Percentiles rank a stretch among this genome's conserved stretches.
These are phyloP conservation scores for Pardalotus punctatus DNA, from an alignment of 2,113 vertebrate genomes.

Conservation along the genomic window DNA sequence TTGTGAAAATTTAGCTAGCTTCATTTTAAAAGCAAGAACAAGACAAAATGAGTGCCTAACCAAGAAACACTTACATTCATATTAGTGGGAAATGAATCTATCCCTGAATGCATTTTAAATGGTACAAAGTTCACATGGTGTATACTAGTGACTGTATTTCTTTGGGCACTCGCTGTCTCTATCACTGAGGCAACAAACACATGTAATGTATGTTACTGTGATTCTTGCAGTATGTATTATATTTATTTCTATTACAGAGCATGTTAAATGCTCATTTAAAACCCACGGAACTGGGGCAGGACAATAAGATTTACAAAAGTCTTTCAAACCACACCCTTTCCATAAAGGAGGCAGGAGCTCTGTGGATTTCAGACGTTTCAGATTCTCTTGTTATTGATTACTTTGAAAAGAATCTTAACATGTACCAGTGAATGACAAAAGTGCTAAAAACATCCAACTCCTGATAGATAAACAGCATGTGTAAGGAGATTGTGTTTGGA, in stretches of 20 bases:
- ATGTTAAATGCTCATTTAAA: not conserved
- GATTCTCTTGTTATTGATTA: not conserved
- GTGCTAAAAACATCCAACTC: not conserved
- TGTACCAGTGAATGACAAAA: not conserved
- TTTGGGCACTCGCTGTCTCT: not conserved
- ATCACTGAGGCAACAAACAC: not conserved
- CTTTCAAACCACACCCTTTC: not conserved
- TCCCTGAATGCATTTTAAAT: not conserved
- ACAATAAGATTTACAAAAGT: not conserved
- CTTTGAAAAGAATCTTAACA: not conserved
- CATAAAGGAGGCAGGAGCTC: not conserved
- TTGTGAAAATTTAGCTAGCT: not conserved
- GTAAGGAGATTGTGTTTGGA: not conserved
- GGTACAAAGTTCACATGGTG: not conserved
- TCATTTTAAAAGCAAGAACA: not conserved
- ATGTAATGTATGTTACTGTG: not conserved
- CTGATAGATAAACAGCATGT: not conserved
- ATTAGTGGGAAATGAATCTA: not conserved
- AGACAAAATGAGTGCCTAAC: not conserved
- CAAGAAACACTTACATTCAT: not conserved
- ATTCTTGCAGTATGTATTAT: not conserved
- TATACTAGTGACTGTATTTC: not conserved
- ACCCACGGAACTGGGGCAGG: not conserved
- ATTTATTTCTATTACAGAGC: not conserved
- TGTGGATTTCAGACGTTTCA: conserved; percentile 16